A percentile compares a stretch with the other conserved stretches of the same genome.
Evolutionary conservation across 2,888 invertebrate genomes (phyloP).

Genomic region (Hyalella azteca): DNA sequence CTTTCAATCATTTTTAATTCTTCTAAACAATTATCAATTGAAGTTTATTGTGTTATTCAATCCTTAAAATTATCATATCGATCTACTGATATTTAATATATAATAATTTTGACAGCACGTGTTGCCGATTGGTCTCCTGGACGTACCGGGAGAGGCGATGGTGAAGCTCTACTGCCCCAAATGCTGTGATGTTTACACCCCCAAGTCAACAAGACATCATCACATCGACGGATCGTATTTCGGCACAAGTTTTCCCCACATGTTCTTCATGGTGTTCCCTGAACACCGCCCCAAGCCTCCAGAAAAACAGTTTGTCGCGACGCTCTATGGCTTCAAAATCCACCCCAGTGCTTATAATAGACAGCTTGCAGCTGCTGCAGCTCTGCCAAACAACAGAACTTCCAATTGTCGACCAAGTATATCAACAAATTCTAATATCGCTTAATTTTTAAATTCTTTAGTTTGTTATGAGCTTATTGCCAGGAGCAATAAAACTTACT

Average conservation of each 20-base stretch:
- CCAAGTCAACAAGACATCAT: conserved; percentile 96
- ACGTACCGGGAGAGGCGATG: conserved; percentile 99
- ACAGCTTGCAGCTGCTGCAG: conserved; percentile 85
- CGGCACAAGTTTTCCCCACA: conserved; percentile 99
- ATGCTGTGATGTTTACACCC: conserved; percentile 99
- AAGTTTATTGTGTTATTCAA: too few relatives aligned
- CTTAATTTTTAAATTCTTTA: background rate
- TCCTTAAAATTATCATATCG: too few relatives aligned
- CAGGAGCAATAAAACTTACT: too few relatives aligned
- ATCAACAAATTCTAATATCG: background rate
- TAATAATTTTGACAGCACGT: conserved; percentile 45
- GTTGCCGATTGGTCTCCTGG: conserved; percentile 76
- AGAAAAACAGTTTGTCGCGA: conserved; percentile 95
- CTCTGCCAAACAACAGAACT: background rate
- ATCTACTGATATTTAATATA: too few relatives aligned
- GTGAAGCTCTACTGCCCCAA: conserved; percentile 99
- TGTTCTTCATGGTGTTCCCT: conserved; percentile 99
- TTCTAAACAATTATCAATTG: too few relatives aligned
- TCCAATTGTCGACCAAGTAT: background rate
- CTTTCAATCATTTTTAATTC: too few relatives aligned
- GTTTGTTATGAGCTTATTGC: too few relatives aligned
- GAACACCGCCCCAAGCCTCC: conserved; percentile 98
- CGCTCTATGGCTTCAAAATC: conserved; percentile 99
- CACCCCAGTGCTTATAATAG: conserved; percentile 98
- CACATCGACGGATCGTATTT: conserved; percentile 99